A percentile compares a stretch with the other conserved stretches of the same genome.
These are phyloP conservation scores for Cnemophilus loriae DNA, from an alignment of 2,113 vertebrate species.

Conservation along the genomic window DNA sequence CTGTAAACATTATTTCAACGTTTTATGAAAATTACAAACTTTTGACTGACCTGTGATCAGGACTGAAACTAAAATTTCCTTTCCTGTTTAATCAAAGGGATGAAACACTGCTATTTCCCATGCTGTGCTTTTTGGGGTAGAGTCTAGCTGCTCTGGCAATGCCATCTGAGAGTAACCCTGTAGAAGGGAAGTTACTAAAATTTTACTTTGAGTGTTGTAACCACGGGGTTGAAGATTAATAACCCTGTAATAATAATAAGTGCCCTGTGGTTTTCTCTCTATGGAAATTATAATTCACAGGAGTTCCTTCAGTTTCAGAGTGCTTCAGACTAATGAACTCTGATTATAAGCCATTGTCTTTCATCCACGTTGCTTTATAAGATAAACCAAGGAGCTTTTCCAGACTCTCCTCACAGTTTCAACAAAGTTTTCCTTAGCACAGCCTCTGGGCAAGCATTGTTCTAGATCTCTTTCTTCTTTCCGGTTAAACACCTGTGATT, in stretches of 20 bases:
- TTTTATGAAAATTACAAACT: neutral
- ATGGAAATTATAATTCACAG: neutral
- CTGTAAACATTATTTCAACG: neutral
- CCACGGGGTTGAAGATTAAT: neutral
- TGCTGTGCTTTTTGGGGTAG: neutral
- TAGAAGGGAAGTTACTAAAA: neutral
- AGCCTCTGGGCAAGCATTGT: neutral
- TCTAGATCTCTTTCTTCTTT: neutral
- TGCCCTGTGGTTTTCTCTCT: neutral
- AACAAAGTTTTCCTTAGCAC: neutral
- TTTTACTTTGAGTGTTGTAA: neutral
- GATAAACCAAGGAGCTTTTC: neutral
- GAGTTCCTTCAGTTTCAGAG: neutral
- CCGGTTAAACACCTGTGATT: neutral
- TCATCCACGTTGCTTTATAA: neutral
- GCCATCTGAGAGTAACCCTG: rapidly evolving
- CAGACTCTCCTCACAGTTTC: neutral
- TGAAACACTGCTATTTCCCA: neutral
- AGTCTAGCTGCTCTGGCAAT: neutral
- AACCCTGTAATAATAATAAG: neutral
- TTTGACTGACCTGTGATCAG: neutral
- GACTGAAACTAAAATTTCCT: neutral
- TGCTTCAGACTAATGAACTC: neutral
- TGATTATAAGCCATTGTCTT: neutral
- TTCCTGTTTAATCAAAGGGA: neutral